phyloP scores from a whole-genome alignment of 2,797 vertebrate species.

The Scyliorhinus canicula region DNA sequence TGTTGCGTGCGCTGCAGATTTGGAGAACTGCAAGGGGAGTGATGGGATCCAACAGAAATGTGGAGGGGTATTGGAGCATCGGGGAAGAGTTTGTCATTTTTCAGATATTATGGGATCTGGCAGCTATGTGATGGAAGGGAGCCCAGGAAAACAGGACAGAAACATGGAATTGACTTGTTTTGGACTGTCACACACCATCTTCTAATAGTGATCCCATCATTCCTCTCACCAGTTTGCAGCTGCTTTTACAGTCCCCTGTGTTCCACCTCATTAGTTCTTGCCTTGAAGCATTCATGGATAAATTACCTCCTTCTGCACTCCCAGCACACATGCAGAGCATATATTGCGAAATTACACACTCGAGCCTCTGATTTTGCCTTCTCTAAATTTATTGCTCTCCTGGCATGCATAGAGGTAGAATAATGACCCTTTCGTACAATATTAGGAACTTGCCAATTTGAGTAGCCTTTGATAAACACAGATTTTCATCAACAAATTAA shows the following conservation, averaged over 20 bases:
- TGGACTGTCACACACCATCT: neutral
- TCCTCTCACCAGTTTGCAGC: no score
- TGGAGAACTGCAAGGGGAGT: neutral
- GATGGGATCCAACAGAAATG: neutral
- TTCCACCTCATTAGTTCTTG: neutral
- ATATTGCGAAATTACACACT: neutral
- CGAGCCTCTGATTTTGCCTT: neutral
- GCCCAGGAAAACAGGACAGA: neutral
- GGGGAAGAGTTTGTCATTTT: neutral
- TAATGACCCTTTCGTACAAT: neutral
- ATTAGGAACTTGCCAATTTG: neutral
- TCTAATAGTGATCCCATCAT: neutral
- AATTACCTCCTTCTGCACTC: constrained; percentile 8
- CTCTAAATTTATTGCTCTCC: neutral
- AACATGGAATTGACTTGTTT: neutral
- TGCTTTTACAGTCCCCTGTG: neutral
- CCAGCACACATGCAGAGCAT: neutral
- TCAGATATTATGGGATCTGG: neutral
- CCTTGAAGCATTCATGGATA: neutral
- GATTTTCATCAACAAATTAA: neutral
- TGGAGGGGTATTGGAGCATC: neutral
- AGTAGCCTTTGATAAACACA: neutral
- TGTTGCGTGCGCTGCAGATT: neutral
- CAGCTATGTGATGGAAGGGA: neutral
- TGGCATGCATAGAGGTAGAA: neutral